Percentiles rank a stretch among this genome's conserved stretches.
phyloP scores from a whole-genome alignment of 1,140 invertebrate genomes.

The Drosophila persimilis region DNA sequence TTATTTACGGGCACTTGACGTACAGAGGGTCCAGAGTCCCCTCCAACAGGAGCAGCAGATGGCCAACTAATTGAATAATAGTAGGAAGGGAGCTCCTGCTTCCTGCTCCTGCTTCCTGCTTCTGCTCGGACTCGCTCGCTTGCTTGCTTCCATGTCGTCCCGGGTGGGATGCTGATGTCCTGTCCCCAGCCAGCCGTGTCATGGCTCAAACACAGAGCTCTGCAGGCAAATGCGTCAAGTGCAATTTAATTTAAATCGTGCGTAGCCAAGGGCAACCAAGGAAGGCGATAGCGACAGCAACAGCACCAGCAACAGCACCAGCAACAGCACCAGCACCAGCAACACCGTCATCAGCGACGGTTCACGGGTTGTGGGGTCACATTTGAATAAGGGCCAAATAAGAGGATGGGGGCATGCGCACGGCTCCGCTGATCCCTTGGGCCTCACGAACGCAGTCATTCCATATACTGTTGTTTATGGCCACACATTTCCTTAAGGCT shows the following conservation, averaged over 20 bases:
- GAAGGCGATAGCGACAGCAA: slow-evolving; percentile 7
- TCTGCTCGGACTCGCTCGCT: neutral
- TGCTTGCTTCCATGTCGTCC: too few species aligned
- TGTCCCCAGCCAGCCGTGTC: neutral
- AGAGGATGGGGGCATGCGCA: neutral
- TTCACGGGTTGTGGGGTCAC: slow-evolving; percentile 17
- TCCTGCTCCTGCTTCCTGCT: slow-evolving; percentile 1
- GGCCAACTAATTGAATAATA: slow-evolving; percentile 67
- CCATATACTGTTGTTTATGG: slow-evolving; percentile 76
- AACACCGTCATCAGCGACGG: neutral
- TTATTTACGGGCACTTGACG: slow-evolving; percentile 42
- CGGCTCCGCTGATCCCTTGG: slow-evolving; percentile 17
- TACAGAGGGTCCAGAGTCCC: slow-evolving; percentile 3
- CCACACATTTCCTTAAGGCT: too few species aligned
- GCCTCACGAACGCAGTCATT: slow-evolving; percentile 52
- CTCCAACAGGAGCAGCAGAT: slow-evolving; percentile 28
- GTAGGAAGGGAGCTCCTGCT: neutral
- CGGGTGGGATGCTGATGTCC: neutral
- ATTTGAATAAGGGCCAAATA: slow-evolving; percentile 24
- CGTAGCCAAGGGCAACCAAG: slow-evolving; percentile 68
- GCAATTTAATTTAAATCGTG: slow-evolving; percentile 80
- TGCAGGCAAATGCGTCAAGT: slow-evolving; percentile 69
- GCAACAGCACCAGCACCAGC: slow-evolving; percentile 5
- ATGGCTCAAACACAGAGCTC: neutral
- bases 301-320: neutral